Conservation (phyloP, 1,140 invertebrate genomes). For the Lycorma delicatula region DNA sequence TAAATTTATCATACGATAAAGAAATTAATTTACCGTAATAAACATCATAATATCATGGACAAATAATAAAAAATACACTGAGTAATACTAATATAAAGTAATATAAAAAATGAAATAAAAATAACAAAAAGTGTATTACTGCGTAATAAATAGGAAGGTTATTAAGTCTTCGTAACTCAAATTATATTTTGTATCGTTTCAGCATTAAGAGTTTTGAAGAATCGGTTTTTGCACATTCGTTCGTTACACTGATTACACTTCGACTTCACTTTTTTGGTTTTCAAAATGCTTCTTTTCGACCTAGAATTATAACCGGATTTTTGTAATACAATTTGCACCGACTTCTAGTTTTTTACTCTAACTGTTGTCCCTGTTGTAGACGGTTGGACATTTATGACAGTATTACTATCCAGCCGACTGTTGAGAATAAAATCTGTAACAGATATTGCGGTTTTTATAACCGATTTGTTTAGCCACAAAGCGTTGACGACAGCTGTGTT, state of each 20-base stretch:
- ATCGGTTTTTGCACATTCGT: not conserved
- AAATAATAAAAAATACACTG: not conserved
- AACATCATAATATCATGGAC: too few relatives aligned
- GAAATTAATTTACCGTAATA: too few relatives aligned
- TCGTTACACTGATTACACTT: not conserved
- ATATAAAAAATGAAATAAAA: too few relatives aligned
- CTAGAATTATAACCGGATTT: not conserved
- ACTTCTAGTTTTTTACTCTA: not conserved
- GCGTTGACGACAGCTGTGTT: constrained; percentile 9
- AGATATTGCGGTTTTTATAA: constrained; percentile 5
- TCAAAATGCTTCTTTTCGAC: not conserved
- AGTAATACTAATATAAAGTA: not conserved
- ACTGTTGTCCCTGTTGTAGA: not conserved
- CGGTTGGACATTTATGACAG: not conserved
- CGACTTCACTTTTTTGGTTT: not conserved
- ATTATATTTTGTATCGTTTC: not conserved
- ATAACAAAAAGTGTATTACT: not conserved
- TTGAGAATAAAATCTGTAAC: not conserved
- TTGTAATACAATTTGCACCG: not conserved
- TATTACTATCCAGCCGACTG: not conserved
- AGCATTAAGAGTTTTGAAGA: not conserved
- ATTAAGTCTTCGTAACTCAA: not conserved
- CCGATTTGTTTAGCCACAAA: constrained; percentile 10
- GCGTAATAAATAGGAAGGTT: not conserved
- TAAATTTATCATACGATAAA: too few relatives aligned